Percentiles rank a stretch among this genome's conserved stretches.
Evolutionary conservation across 2,113 vertebrate species (phyloP).

Genomic region (Ifrita kowaldi): DNA sequence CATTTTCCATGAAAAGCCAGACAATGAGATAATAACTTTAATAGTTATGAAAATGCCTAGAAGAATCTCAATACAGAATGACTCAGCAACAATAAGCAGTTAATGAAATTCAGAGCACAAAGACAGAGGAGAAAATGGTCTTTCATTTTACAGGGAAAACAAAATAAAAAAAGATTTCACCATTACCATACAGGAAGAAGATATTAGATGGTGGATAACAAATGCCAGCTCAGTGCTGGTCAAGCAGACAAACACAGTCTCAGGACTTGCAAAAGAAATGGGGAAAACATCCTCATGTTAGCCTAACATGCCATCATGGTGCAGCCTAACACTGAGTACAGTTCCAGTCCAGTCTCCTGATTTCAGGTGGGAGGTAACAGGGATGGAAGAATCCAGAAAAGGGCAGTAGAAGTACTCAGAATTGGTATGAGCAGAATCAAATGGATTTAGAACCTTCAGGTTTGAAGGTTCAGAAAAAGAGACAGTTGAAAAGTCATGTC

Average conservation of each 20-base stretch:
- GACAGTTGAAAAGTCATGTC: background rate
- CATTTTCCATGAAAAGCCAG: background rate
- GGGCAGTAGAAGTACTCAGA: background rate
- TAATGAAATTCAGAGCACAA: background rate
- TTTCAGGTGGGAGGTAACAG: background rate
- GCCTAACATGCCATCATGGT: background rate
- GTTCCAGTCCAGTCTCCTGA: background rate
- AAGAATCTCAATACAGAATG: background rate
- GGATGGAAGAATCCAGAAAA: background rate
- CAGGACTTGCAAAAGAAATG: background rate
- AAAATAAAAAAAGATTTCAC: background rate
- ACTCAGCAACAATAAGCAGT: background rate
- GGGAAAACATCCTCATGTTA: background rate
- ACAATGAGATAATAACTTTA: background rate
- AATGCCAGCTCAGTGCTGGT: background rate
- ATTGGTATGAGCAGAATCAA: background rate
- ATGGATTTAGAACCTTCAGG: background rate
- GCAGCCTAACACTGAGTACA: background rate
- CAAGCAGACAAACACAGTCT: background rate
- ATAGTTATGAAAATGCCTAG: background rate
- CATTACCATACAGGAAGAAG: background rate
- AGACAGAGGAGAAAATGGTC: background rate
- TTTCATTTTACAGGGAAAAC: background rate
- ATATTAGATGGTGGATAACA: background rate
- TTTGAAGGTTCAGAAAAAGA: background rate